Percentiles rank a stretch among this genome's conserved stretches.
Conservation (phyloP, 2,888 invertebrate species). For the Conops quadrifasciatus region DNA sequence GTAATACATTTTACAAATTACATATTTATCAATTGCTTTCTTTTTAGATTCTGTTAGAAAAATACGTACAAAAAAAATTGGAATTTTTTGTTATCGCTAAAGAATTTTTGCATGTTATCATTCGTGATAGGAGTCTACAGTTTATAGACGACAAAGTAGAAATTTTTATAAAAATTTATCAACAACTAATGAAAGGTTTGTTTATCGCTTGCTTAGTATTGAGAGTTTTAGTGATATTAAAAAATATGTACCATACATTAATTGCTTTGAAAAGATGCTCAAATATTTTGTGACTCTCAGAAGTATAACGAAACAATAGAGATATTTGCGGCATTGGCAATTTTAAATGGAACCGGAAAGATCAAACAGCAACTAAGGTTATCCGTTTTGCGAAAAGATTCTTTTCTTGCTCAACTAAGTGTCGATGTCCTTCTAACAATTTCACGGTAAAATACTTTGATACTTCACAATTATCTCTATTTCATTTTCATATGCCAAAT, state of each 20-base stretch:
- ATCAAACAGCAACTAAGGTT: conserved; percentile 42
- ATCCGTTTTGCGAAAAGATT: conserved; percentile 42
- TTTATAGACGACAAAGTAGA: conserved; percentile 35
- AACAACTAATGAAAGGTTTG: conserved; percentile 46
- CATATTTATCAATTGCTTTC: neutral
- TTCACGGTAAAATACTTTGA: conserved; percentile 43
- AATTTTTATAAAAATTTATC: conserved; percentile 43
- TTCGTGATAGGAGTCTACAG: conserved; percentile 32
- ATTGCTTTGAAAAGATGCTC: neutral
- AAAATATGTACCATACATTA: neutral
- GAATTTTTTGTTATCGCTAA: conserved; percentile 37
- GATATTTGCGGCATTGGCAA: conserved; percentile 41
- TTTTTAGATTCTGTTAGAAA: conserved; percentile 42
- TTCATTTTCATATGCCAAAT: neutral
- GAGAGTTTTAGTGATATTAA: neutral
- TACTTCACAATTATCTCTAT: neutral
- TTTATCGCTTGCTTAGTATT: too few relatives aligned
- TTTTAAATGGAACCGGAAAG: conserved; percentile 28
- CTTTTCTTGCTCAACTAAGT: conserved; percentile 43
- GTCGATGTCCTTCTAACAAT: conserved; percentile 48
- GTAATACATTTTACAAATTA: too few relatives aligned
- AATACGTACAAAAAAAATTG: neutral
- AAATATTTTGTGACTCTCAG: conserved; percentile 36
- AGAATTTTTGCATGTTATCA: conserved; percentile 41
- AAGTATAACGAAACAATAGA: conserved; percentile 46